A percentile compares a stretch with the other conserved stretches of the same genome.
phyloP scores from a whole-genome alignment of 2,113 vertebrate species.

The Callocephalon fimbriatum region DNA sequence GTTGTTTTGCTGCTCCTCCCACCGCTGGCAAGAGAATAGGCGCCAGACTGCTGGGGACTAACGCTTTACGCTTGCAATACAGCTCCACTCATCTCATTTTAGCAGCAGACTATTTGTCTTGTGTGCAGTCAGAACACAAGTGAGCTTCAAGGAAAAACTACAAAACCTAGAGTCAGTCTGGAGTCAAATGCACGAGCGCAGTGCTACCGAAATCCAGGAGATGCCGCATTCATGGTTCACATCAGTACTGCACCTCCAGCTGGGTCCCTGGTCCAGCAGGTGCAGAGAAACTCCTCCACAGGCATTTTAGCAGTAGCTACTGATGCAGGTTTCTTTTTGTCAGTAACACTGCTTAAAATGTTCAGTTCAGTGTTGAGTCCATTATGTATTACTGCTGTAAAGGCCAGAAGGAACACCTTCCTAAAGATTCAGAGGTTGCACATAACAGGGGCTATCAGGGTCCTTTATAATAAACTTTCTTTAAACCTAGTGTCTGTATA shows the following conservation, averaged over 20 bases:
- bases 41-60: slow-evolving; percentile 6
- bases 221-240: neutral
- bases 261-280: neutral
- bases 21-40: neutral
- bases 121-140: neutral
- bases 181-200: accelerated
- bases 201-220: neutral
- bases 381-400: neutral
- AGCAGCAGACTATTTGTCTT: neutral
- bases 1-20: slow-evolving; percentile 6
- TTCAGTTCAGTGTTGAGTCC: neutral
- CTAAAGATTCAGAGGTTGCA: neutral
- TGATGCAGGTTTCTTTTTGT: neutral
- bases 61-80: neutral
- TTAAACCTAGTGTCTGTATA: neutral
- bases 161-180: neutral
- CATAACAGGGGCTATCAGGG: neutral
- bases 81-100: neutral
- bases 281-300: neutral
- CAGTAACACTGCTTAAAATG: neutral
- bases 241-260: neutral
- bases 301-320: neutral
- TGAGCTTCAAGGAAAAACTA: neutral
- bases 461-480: neutral
- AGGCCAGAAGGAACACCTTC: neutral